A percentile compares a stretch with the other conserved stretches of the same genome.
Conservation (phyloP, 92 coral and sea anemone species). For the Hydrozoanthus gracilis region DNA sequence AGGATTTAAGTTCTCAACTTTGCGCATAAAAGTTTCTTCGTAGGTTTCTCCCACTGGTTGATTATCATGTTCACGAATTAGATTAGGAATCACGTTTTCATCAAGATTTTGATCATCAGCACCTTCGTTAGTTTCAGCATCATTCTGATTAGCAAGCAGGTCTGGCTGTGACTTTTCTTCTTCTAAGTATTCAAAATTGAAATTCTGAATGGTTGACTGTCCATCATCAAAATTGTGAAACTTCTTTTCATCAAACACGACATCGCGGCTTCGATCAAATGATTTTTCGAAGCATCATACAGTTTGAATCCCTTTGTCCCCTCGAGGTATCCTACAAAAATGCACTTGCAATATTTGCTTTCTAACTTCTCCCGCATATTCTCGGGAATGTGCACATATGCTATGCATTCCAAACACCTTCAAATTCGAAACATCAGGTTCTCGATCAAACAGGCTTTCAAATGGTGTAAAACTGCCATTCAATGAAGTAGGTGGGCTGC, state of each 20-base stretch:
- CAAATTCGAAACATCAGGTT: not conserved
- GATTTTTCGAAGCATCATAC: not conserved
- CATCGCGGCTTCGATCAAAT: slow-evolving; percentile 29
- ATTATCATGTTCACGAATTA: not conserved
- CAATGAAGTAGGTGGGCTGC: slow-evolving; percentile 23
- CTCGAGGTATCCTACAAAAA: slow-evolving; percentile 32
- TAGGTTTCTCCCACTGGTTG: slow-evolving; percentile 25
- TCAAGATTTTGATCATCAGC: not conserved
- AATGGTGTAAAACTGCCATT: not conserved
- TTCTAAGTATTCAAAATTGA: not conserved
- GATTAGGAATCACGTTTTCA: slow-evolving; percentile 13
- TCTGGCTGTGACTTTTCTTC: not conserved
- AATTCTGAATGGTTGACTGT: not conserved
- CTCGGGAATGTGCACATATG: slow-evolving; percentile 3
- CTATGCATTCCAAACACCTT: not conserved
- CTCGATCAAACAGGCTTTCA: not conserved
- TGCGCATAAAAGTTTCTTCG: slow-evolving; percentile 18
- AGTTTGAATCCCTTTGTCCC: slow-evolving; percentile 42
- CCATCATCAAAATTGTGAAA: slow-evolving; percentile 19
- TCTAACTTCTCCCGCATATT: slow-evolving; percentile 25
- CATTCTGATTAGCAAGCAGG: not conserved
- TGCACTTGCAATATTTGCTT: not conserved
- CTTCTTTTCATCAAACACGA: slow-evolving; percentile 3
- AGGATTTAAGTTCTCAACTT: not conserved
- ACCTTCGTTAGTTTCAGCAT: not conserved